Conservation (phyloP, 2,888 invertebrate genomes). For the Poecilus cupreus region DNA sequence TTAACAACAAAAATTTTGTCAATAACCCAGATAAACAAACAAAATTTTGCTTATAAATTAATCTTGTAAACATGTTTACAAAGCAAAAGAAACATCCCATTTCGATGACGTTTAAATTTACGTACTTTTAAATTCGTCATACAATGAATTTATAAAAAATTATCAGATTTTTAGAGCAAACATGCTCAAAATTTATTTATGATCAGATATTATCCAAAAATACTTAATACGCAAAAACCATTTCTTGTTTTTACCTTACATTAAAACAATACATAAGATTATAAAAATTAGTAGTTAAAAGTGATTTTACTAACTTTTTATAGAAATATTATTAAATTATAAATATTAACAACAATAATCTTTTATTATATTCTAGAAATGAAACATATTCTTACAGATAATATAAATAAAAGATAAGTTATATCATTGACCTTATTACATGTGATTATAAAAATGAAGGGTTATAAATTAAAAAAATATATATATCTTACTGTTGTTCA, state of each 20-base stretch:
- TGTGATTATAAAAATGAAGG: background rate
- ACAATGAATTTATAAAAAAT: background rate
- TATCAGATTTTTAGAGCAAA: too few relatives aligned
- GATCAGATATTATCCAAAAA: too few relatives aligned
- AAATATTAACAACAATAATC: slow-evolving; percentile 4
- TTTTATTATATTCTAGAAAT: background rate
- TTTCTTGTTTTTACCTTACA: too few relatives aligned
- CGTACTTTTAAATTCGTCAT: background rate
- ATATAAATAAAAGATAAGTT: background rate
- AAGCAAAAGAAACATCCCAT: background rate
- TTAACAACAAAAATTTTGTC: background rate
- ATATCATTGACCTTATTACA: slow-evolving; percentile 7
- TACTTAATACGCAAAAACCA: too few relatives aligned
- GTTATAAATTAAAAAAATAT: background rate
- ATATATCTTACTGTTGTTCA: background rate
- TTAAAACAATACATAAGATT: too few relatives aligned
- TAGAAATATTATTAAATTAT: background rate
- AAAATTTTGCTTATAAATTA: background rate
- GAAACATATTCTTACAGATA: background rate
- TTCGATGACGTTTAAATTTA: background rate
- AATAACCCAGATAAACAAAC: slow-evolving; percentile 6
- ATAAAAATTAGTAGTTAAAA: too few relatives aligned
- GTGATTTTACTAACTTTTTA: too few relatives aligned
- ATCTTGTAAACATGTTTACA: slow-evolving; percentile 34
- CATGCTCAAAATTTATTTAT: too few relatives aligned